Base-by-base conservation (phyloP, 2,797 vertebrate species). In the Thaleichthys pacificus region DNA sequence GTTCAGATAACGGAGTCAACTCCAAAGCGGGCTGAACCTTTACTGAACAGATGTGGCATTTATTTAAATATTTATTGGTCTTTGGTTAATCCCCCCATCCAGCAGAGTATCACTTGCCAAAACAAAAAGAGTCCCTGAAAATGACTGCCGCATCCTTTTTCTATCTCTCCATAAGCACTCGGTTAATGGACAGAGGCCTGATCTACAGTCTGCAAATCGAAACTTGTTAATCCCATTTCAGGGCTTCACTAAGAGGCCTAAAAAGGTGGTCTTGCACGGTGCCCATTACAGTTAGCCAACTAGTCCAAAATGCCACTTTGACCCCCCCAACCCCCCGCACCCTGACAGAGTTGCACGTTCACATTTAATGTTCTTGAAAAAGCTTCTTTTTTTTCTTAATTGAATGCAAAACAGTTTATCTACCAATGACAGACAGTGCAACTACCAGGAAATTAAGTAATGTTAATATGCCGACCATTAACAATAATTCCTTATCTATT, bases 61-160 rank as follows among this genome's bases (percentile, higher is more conserved):
- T 90, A 90, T 89, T 89, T 88, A 86, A 88, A 87, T 90, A 88
- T 87, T 86, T 89, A 72, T 71, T 47, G 35, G 47, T 85, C 89
- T 87, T 83, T 89, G 84, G 84, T 83, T 92, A 91, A 92, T 92
- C 89, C 89, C 80, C 78, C 87, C 80, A 82, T 87, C 84, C 82
- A 88, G 78, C 83, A 78, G 82, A 3, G 15, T 77, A 81, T 85
- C 84, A 87, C 83, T 89, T 87, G 84, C 86, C 85, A 91, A 89
- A 91, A 89, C 83, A 89, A 88, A 89, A 88, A 90, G 87, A 87
- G 84, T 87, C 85, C 78, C 85, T 84, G 84, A 87, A 84, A 86
- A 87, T 78, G 79, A 68, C 82, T 80, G 81, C 82, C 80, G 81
- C 72, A 38, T 83, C 82, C 75, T 75, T 79, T 85, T 68, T 79